Conservation (phyloP, 2,113 vertebrate genomes). For the Atherinomorus stipes region DNA sequence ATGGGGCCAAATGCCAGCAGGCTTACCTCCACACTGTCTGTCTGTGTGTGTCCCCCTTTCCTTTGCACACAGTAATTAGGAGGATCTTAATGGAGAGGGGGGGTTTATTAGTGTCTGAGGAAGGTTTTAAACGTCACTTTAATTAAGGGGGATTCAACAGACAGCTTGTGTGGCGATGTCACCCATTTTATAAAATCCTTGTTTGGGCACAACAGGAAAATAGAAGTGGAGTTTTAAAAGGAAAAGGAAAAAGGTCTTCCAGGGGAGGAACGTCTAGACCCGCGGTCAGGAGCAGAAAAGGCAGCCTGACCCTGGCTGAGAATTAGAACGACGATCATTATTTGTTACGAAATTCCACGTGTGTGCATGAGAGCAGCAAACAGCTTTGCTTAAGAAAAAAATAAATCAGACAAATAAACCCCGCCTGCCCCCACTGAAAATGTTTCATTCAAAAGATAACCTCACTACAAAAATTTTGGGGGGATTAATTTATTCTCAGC, state of each 20-base stretch:
- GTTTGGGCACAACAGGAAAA: slow-evolving; percentile 84
- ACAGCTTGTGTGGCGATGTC: slow-evolving; percentile 89
- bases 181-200: slow-evolving; percentile 85
- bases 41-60: slow-evolving; percentile 80
- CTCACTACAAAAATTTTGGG: slow-evolving; percentile 73
- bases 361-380: slow-evolving; percentile 56
- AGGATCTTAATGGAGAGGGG: slow-evolving; percentile 90
- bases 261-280: slow-evolving; percentile 75
- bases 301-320: slow-evolving; percentile 79
- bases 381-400: slow-evolving; percentile 11
- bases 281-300: slow-evolving; percentile 75
- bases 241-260: slow-evolving; percentile 59
- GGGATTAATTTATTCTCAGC: slow-evolving; percentile 84
- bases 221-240: slow-evolving; percentile 73
- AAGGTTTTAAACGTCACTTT: slow-evolving; percentile 88
- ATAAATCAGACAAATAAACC: slow-evolving; percentile 66
- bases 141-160: slow-evolving; percentile 90
- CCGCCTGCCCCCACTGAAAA: slow-evolving; percentile 52
- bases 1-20: slow-evolving; percentile 87
- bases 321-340: slow-evolving; percentile 80
- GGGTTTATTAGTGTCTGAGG: slow-evolving; percentile 89
- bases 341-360: slow-evolving; percentile 78
- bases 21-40: slow-evolving; percentile 84
- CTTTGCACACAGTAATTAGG: slow-evolving; percentile 92
- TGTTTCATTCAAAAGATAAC: slow-evolving; percentile 71